Evolutionary conservation across 35 echinoderm and acorn worm species (phyloP), one percentile per base, ranked within the genome.

Genomic region (Strongylocentrotus purpuratus): DNA sequence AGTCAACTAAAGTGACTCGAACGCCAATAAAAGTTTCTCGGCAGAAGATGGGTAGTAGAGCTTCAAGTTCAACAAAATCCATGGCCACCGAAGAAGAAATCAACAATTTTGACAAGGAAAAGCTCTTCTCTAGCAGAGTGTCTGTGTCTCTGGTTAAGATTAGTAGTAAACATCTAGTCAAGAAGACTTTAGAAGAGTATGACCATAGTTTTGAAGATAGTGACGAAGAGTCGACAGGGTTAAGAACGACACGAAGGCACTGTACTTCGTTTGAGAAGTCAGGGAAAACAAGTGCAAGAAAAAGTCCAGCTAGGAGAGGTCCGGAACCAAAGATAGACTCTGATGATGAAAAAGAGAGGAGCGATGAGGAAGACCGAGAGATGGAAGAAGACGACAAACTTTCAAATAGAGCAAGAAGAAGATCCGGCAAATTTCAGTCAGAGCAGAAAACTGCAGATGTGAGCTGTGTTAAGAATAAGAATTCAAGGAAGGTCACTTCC

Each of bases 81-180:
- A 28, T 4, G 28, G 20, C n/a, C n/a, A 28, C 22, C 25, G 15
- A 15, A 89, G 45, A 14, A n/a, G 87, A 89, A 45, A 46, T 89
- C 33, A 89, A 89, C 12, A 31, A 89, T 89, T 89, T 89, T 93
- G 91, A 93, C 46, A 93, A 93, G 48, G 48, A 47, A n/a, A 58
- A 93, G 28, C 46, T 93, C 2, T 50, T 47, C 48, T 93, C 48
- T 4, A 93, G 91, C 58, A 93, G n/a, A 93, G 17, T 93, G 11
- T 50, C 46, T 28, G 91, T 93, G 18, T 48, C 46, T 5, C 46
- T 93, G 45, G 48, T n/a, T 6, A 93, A 93, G n/a, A 47, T 93
- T 1, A 93, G 91, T 2, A 93, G 91, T 46, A 2, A 46, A 32
- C 25, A 55, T 48, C 46, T 48, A 12, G 31, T 93, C 31, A 46